A percentile compares a stretch with the other conserved stretches of the same genome.
Evolutionary conservation across 2,888 invertebrate species (phyloP).

Genomic region (Biston stratarius): DNA sequence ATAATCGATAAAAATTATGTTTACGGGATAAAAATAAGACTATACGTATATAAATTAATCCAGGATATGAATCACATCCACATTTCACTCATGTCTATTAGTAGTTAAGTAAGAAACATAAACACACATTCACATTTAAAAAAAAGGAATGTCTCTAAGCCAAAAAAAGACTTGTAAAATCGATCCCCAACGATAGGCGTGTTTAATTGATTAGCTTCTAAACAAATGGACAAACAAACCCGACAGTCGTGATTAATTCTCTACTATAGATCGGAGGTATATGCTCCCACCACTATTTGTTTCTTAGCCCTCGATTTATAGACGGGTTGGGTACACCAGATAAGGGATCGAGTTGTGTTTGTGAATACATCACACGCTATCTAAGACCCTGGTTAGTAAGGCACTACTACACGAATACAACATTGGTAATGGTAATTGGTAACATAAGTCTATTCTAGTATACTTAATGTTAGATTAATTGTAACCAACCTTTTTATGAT

Average conservation of each 20-base stretch:
- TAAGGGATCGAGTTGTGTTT: conserved; percentile 9
- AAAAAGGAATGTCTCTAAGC: background rate
- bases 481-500: too few species aligned
- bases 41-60: too few species aligned
- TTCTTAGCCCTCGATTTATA: conserved; percentile 46
- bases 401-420: background rate
- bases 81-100: too few species aligned
- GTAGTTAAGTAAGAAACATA: too few species aligned
- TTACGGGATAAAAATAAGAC: too few species aligned
- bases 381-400: background rate
- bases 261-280: conserved; percentile 50
- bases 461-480: background rate
- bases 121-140: too few species aligned
- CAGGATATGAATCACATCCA: too few species aligned
- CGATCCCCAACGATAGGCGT: conserved; percentile 9
- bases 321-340: conserved; percentile 20
- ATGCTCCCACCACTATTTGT: conserved; percentile 44
- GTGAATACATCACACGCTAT: conserved; percentile 1
- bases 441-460: background rate
- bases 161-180: conserved; percentile 6
- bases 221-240: conserved; percentile 52
- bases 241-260: conserved; percentile 52
- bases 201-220: conserved; percentile 57
- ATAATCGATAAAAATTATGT: too few species aligned
- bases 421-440: background rate